phyloP scores from a whole-genome alignment of 2,113 vertebrate species.

The Chaetodon trifascialis region DNA sequence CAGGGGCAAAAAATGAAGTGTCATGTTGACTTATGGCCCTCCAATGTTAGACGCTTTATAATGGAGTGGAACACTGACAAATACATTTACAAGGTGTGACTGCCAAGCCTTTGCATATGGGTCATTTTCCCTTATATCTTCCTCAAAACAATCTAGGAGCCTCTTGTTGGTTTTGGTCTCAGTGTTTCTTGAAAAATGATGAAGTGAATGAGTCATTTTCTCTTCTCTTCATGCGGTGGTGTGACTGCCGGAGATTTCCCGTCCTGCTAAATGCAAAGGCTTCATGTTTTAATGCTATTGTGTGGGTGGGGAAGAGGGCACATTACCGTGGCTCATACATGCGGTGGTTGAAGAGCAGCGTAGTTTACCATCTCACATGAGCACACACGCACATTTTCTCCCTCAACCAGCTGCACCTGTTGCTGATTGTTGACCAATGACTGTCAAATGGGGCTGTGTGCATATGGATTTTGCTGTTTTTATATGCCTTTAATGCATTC shows the following conservation, averaged over 20 bases:
- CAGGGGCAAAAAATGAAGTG: background rate
- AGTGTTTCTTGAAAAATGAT: conserved; percentile 15
- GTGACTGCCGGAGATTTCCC: conserved; percentile 38
- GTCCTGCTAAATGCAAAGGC: conserved; percentile 23
- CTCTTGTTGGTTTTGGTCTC: conserved; percentile 20
- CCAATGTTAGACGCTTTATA: too few species aligned
- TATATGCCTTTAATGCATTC: background rate
- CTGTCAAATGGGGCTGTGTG: conserved; percentile 33
- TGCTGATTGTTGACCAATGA: conserved; percentile 58
- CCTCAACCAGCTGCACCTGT: conserved; percentile 76
- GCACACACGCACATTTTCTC: conserved; percentile 43
- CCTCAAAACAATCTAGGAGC: conserved; percentile 9
- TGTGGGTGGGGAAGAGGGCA: conserved; percentile 52
- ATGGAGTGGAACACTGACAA: background rate
- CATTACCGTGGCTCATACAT: conserved; percentile 52
- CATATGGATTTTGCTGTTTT: conserved; percentile 32
- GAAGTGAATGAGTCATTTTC: conserved; percentile 52
- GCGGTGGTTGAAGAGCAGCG: conserved; percentile 56
- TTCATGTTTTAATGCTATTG: conserved; percentile 63
- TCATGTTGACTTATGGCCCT: background rate
- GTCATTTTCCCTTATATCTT: background rate
- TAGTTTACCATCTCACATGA: conserved; percentile 70
- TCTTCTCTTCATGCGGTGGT: conserved; percentile 67
- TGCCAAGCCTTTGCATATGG: background rate
- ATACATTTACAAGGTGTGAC: background rate